Evolutionary conservation across 1,140 invertebrate species (phyloP), one percentile per base, ranked within the genome.

Genomic region (Zaprionus camerounensis): DNA sequence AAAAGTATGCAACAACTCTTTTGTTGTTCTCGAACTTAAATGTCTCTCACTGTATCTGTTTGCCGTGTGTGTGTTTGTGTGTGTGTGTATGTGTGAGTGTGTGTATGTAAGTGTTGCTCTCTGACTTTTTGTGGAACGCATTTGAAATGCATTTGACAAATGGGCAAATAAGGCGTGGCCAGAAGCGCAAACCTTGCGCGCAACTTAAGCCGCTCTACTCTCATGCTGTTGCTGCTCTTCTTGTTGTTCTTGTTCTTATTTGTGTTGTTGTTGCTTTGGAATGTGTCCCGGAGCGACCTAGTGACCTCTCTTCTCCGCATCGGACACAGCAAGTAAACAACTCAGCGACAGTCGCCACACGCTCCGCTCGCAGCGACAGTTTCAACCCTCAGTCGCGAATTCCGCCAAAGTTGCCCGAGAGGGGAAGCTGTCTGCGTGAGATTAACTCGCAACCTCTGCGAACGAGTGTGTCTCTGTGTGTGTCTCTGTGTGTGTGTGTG

Each of bases 281-380:
- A 78, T 70, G 70, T 51, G 75, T 76, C 82, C 84, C 68, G 80
- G 84, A 78, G 77, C 84, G 84, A 88, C 84, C 84, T 85, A 88
- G 77, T 88, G 82, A 88, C 84, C 80, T 85, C 82, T 76, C 72
- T 76, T 71, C 46, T 15, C 41, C 44, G 51, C 72, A 58, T n/a
- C 63, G n/a, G 7, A 20, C 70, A 77, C 51, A 44, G 38, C 70
- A 70, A 80, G 73, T 78, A 84, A 79, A 76, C 62, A 80, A 68
- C 38, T 49, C 24, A 55, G 34, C 9, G 13, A 46, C 15, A 46
- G 17, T 20, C 2, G 44, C 44, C 44, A 20, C 44, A 20, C 28
- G 28, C 9, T 31, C 9, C 28, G 44, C 57, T 58, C 26, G 22
- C 46, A 62, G 17, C 31, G 56, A 17, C 28, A 51, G 22, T 17